Conservation (phyloP, 2,113 vertebrate genomes). For the Psophia crepitans region DNA sequence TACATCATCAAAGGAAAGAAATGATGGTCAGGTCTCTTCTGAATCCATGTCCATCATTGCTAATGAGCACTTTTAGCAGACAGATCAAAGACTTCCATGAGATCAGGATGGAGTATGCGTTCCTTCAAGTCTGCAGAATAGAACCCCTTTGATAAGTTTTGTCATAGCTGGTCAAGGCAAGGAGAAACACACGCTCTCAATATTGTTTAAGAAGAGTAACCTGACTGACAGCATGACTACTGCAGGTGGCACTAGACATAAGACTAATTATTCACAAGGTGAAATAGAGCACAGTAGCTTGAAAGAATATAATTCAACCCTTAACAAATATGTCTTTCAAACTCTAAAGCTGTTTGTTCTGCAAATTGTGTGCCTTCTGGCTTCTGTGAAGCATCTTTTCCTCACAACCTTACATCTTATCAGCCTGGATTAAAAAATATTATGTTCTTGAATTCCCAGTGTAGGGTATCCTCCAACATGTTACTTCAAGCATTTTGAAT, state of each 20-base stretch:
- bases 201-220: background rate
- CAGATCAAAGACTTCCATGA: background rate
- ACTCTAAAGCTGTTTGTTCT: background rate
- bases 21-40: background rate
- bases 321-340: background rate
- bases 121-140: background rate
- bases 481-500: background rate
- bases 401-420: background rate
- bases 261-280: background rate
- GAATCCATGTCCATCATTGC: background rate
- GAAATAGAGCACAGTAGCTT: background rate
- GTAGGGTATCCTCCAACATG: background rate
- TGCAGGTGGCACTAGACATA: background rate
- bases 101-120: background rate
- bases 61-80: background rate
- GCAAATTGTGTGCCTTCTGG: accelerated
- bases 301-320: background rate
- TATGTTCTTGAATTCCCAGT: background rate
- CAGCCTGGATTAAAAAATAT: background rate
- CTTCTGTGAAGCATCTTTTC: background rate
- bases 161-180: background rate
- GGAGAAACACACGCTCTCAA: background rate
- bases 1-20: background rate
- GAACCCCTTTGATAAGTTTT: background rate
- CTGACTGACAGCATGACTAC: background rate